Conservation (phyloP, 2,888 invertebrate genomes). For the Nymphalis urticae region DNA sequence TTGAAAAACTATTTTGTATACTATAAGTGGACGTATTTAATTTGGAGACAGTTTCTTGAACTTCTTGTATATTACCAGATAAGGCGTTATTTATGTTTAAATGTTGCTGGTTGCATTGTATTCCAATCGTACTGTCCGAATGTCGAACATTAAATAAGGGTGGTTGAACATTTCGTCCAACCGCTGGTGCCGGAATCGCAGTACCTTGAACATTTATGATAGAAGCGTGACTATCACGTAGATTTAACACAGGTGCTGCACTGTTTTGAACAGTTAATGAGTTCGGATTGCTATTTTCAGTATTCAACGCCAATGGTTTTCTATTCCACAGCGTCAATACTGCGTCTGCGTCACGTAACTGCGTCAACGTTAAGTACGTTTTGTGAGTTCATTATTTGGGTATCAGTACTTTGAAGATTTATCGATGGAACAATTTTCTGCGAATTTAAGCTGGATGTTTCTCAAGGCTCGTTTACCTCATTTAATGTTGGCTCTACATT, state of each 20-base stretch:
- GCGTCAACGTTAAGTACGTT: background rate
- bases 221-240: background rate
- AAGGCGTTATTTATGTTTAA: no score
- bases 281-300: background rate
- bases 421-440: background rate
- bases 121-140: background rate
- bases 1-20: background rate
- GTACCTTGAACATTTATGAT: background rate
- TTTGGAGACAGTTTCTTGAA: no score
- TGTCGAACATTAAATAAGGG: background rate
- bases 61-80: no score
- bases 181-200: background rate
- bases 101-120: slow-evolving; percentile 5
- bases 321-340: background rate
- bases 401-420: background rate
- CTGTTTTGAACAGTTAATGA: background rate
- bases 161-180: background rate
- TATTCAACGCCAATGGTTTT: background rate
- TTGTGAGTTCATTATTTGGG: background rate
- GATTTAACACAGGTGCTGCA: background rate
- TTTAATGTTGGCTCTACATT: slow-evolving; percentile 11
- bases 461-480: background rate
- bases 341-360: no score
- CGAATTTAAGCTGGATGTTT: background rate
- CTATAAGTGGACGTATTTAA: background rate